A percentile compares a stretch with the other conserved stretches of the same genome.
phyloP scores from a whole-genome alignment of 2,888 invertebrate species.

The Hypercompe scribonia region DNA sequence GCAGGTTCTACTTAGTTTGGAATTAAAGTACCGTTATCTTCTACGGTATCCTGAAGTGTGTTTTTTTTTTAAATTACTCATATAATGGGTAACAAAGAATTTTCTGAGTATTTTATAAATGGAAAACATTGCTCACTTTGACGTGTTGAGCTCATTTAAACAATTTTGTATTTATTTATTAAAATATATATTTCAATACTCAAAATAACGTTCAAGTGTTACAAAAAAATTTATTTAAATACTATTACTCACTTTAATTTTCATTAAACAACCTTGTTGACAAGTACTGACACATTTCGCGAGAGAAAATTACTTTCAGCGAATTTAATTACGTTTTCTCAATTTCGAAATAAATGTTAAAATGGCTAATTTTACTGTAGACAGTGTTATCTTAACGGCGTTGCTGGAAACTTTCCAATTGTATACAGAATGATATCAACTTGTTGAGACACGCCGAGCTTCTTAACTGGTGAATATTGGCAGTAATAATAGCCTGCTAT shows the following conservation, averaged over 20 bases:
- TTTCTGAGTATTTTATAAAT: no score
- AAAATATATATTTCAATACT: neutral
- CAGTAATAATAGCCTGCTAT: neutral
- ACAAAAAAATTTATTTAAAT: neutral
- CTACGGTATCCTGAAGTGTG: no score
- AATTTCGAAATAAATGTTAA: slow-evolving; percentile 1
- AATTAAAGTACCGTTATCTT: no score
- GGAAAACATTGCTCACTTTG: no score
- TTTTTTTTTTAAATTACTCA: no score
- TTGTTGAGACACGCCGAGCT: neutral
- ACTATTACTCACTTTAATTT: neutral
- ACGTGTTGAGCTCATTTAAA: no score
- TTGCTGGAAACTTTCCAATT: slow-evolving; percentile 4
- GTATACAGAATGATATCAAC: slow-evolving; percentile 1
- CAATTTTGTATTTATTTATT: no score
- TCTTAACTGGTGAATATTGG: neutral
- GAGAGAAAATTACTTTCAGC: neutral
- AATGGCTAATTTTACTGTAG: neutral
- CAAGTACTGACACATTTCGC: neutral
- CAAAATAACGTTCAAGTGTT: neutral
- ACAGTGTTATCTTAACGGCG: slow-evolving; percentile 1
- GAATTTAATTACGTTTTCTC: neutral
- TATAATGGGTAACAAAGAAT: no score
- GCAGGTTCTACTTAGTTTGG: no score
- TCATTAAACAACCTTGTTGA: neutral